Evolutionary conservation across 2,888 invertebrate species (phyloP).

Genomic region (Scrobipalpa atriplicella): DNA sequence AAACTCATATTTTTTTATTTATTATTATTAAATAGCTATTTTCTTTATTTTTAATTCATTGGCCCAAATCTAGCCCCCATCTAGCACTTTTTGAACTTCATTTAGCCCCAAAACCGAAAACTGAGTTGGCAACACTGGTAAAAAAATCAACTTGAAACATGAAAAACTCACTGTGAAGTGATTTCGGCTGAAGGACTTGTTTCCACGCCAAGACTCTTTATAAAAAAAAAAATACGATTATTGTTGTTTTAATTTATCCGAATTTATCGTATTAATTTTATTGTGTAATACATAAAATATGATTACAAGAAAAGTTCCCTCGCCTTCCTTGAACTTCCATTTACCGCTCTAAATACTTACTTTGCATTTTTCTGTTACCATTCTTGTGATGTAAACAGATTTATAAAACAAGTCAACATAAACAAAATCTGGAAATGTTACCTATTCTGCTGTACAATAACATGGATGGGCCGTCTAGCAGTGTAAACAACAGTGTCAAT

Average conservation of each 20-base stretch:
- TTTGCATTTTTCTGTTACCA: slow-evolving; percentile 48
- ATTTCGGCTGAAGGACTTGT: no score
- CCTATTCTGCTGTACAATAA: slow-evolving; percentile 73
- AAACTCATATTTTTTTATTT: no score
- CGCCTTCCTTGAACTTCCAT: slow-evolving; percentile 55
- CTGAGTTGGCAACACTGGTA: no score
- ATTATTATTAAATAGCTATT: no score
- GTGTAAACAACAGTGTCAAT: slow-evolving; percentile 52
- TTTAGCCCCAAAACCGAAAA: no score
- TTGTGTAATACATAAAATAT: slow-evolving; percentile 45
- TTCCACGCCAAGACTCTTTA: no score
- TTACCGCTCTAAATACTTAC: slow-evolving; percentile 41
- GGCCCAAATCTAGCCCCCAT: no score
- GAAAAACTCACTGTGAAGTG: no score
- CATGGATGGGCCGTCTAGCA: slow-evolving; percentile 72
- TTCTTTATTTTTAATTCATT: no score
- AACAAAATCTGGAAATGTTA: slow-evolving; percentile 70
- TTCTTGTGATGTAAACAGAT: slow-evolving; percentile 71
- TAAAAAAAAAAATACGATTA: no score
- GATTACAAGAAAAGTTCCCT: slow-evolving; percentile 64
- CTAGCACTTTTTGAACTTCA: no score
- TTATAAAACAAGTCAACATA: slow-evolving; percentile 43
- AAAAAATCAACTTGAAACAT: no score
- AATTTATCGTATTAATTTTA: slow-evolving; percentile 45
- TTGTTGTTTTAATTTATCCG: slow-evolving; percentile 58